phyloP scores from a whole-genome alignment of 2,888 invertebrate species.

The Xiphydria camelus region DNA sequence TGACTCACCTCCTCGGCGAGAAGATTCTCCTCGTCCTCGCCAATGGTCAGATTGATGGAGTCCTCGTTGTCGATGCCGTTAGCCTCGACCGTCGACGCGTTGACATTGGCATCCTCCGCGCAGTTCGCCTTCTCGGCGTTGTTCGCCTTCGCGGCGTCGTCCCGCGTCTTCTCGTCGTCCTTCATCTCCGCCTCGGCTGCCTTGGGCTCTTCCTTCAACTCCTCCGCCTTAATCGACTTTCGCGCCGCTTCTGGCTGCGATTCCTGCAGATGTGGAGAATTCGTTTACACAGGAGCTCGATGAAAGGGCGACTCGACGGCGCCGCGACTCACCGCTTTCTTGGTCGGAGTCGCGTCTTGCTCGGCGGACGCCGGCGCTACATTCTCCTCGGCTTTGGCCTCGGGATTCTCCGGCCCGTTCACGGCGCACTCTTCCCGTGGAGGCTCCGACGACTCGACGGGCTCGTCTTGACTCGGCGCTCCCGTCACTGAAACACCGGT shows the following conservation, averaged over 20 bases:
- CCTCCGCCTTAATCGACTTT: conserved; percentile 23
- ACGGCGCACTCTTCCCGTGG: conserved; percentile 36
- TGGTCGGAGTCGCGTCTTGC: conserved; percentile 13
- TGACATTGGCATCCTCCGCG: conserved; percentile 2
- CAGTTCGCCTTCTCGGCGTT: conserved; percentile 7
- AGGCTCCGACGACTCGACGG: conserved; percentile 35
- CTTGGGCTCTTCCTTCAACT: conserved; percentile 20
- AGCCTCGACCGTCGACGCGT: conserved; percentile 56
- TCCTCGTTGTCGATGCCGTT: conserved; percentile 75
- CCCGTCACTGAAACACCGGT: conserved; percentile 29
- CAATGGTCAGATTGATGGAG: conserved; percentile 78
- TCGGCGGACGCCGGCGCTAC: conserved; percentile 18
- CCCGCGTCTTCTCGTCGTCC: conserved; percentile 23
- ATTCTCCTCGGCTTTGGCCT: conserved; percentile 36
- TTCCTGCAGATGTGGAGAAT: conserved; percentile 10
- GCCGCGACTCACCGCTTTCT: conserved; percentile 27
- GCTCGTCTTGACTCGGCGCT: conserved; percentile 35
- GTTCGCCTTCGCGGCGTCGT: conserved; percentile 28
- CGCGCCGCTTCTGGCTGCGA: conserved; percentile 15
- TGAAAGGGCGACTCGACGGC: too few relatives aligned
- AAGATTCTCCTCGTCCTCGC: conserved; percentile 77
- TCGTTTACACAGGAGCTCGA: background rate
- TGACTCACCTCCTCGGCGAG: conserved; percentile 75
- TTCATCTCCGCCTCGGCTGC: conserved; percentile 24
- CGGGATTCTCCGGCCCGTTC: conserved; percentile 31